Base-by-base conservation (phyloP, 2,113 vertebrate species). In the Rhodinocichla rosea region DNA sequence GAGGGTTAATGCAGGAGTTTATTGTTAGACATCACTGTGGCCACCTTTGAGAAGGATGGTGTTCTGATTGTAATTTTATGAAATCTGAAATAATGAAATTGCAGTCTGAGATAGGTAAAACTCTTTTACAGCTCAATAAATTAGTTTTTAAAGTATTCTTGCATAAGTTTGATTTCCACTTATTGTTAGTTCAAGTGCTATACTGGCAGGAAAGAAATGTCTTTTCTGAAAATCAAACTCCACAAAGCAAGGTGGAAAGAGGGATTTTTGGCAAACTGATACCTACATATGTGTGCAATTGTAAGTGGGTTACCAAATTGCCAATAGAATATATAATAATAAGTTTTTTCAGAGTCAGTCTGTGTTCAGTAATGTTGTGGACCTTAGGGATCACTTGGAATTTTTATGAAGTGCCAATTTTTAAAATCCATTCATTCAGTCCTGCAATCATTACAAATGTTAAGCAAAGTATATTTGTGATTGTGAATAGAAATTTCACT, bases 121-220 rank as follows among this genome's bases (percentile, higher is more conserved):
- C 2, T 21, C 53, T 87, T 77, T 94, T 87, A 94, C 69, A 97
- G 65, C 91, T 90, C 71, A 96, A 50, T 94, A 92, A 83, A 93
- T 95, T 87, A 93, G 15, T 88, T 93, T 95, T 95, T 47, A 15
- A 94, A 89, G 50, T 80, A 71, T 88, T 95, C 79, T 94, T 97
- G 56, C 35, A 14, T 94, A 90, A 71, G 26, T 95, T 95, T 95
- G 86, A 74, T 53, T 69, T 94, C 91, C 33, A 59, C 80, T 94
- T 89, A 96, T 95, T 13, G 50, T 83, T 73, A 90, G 57, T 49
- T 75, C 12, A 90, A 89, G 64, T 95, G 69, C 50, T 20, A 1
- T 60, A 39, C 32, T 97, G 89, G 89, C 94, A 96, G 79, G 86
- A 68, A 75, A 94, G 33, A 28, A 45, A 45, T 67, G 21, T 77